Base-by-base conservation (phyloP, 2,113 vertebrate genomes). In the Nothoprocta perdicaria region DNA sequence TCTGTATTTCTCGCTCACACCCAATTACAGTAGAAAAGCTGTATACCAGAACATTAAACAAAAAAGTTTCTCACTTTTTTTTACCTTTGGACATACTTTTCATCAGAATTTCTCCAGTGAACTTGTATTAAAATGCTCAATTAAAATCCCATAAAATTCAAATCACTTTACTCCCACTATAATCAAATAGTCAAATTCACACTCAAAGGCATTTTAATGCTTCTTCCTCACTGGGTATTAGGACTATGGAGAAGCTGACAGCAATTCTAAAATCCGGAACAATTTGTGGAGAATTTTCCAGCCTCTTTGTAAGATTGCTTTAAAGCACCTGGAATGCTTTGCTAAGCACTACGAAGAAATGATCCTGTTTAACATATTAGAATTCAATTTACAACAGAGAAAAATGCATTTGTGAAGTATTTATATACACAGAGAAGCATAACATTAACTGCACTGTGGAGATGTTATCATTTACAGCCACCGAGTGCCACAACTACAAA, bases 381-480 rank as follows among this genome's bases (percentile, higher is more conserved):
- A 94, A 95, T 90, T 82, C 92, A 96, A 87, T 89, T 89, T 90
- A 80, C 43, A 48, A 77, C 5, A 6, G 18, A 93, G 86, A 90
- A 95, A 93, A 96, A 95, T 66, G 57, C 33, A 73, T 92, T 92
- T 95, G 85, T 89, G 86, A 88, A 88, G 77, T 88, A 90, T 93
- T 87, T 86, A 84, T 93, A 89, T 52, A 52, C 80, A 83, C 46
- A 71, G 80, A 92, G 71, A 43, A 57, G 27, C 26, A 74, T 66
- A 94, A 93, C 78, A 94, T 86, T 84, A 93, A 75, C 21, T 50
- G 60, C 55, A 66, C 38, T 58, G n/a, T 84, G 78, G 81, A 96
- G 87, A 85, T 81, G 82, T 55, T 82, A 84, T 85, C 90, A 61
- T 58, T 86, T 76, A 86, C 53, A 92, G 80, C 55, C 82, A 88